Evolutionary conservation across 1,140 invertebrate species (phyloP).

Genomic region (Platyura marginata): DNA sequence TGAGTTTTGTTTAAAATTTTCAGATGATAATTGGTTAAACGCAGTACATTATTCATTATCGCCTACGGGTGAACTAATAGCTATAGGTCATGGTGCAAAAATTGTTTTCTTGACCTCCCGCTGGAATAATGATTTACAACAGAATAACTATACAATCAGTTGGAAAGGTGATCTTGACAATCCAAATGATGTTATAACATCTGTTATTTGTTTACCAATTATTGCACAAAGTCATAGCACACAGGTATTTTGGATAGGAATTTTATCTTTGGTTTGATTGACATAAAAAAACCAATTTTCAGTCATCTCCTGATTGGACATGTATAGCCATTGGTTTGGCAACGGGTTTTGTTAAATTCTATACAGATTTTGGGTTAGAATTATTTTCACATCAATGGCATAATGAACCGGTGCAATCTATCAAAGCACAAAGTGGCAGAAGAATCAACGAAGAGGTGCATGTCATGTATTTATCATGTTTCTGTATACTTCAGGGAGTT

Average conservation of each 20-base stretch:
- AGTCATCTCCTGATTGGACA: slow-evolving; percentile 75
- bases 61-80: slow-evolving; percentile 49
- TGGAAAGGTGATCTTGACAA: slow-evolving; percentile 32
- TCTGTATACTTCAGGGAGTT: slow-evolving; percentile 69
- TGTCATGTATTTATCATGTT: slow-evolving; percentile 51
- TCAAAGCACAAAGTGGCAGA: slow-evolving; percentile 66
- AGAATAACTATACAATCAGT: slow-evolving; percentile 29
- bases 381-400: slow-evolving; percentile 72
- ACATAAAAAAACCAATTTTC: not conserved
- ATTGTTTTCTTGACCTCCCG: slow-evolving; percentile 44
- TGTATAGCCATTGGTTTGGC: slow-evolving; percentile 75
- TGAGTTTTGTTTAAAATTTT: slow-evolving; percentile 10
- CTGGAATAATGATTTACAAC: slow-evolving; percentile 33
- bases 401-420: slow-evolving; percentile 53
- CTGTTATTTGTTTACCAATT: slow-evolving; percentile 30
- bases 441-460: slow-evolving; percentile 64
- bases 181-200: slow-evolving; percentile 27
- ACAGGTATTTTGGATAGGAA: slow-evolving; percentile 1
- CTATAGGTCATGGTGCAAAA: slow-evolving; percentile 41
- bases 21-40: slow-evolving; percentile 52
- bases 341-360: slow-evolving; percentile 71
- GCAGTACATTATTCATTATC: slow-evolving; percentile 50
- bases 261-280: not conserved
- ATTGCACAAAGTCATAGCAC: slow-evolving; percentile 7
- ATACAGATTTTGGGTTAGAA: slow-evolving; percentile 68